phyloP scores from a whole-genome alignment of 2,113 vertebrate species.

The Delphinapterus leucas region DNA sequence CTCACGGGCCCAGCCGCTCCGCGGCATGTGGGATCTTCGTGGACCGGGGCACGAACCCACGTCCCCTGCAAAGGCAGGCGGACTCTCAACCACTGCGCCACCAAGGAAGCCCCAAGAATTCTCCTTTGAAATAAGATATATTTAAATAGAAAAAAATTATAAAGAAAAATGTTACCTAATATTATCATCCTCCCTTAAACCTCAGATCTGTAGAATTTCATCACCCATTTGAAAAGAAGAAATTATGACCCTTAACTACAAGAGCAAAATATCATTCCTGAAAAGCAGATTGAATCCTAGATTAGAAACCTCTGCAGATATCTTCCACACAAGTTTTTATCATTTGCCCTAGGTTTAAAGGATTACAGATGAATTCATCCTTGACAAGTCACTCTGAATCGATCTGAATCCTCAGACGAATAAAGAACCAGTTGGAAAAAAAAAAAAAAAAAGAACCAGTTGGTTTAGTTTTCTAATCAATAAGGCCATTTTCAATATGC shows the following conservation, averaged over 20 bases:
- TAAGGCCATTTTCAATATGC: not conserved
- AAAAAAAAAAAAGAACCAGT: constrained; percentile 17
- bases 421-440: constrained; percentile 16
- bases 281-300: not conserved
- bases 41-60: too few relatives aligned
- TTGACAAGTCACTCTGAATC: not conserved
- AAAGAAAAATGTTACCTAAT: not conserved
- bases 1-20: too few relatives aligned
- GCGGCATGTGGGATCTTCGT: too few relatives aligned
- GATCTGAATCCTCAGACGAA: not conserved
- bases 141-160: not conserved
- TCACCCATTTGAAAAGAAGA: not conserved
- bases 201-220: not conserved
- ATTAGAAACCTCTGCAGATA: not conserved
- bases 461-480: constrained; percentile 46
- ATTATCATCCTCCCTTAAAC: not conserved
- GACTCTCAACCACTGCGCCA: too few relatives aligned
- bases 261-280: not conserved
- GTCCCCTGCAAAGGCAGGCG: too few relatives aligned
- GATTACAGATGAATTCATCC: not conserved
- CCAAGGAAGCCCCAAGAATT: not conserved
- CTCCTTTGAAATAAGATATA: not conserved
- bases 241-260: not conserved
- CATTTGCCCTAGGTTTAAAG: not conserved
- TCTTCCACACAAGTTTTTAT: not conserved